phyloP scores from a whole-genome alignment of 2,113 vertebrate species.

The Garra rufa region DNA sequence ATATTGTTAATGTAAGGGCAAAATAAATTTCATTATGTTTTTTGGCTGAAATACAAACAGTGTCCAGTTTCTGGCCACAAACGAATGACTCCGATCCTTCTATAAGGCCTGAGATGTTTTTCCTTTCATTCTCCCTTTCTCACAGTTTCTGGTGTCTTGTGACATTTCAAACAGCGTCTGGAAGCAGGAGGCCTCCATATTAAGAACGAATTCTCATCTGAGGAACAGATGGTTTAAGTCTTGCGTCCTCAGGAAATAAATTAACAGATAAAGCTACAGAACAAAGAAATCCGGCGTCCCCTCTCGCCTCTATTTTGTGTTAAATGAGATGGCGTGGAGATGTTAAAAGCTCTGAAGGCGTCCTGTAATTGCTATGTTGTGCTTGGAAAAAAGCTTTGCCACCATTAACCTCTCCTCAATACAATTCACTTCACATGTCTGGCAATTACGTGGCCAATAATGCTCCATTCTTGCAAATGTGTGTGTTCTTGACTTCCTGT shows the following conservation, averaged over 20 bases:
- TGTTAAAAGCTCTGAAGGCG: conserved; percentile 80
- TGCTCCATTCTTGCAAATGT: conserved; percentile 61
- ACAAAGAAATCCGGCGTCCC: conserved; percentile 52
- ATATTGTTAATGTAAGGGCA: background rate
- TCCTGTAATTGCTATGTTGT: conserved; percentile 81
- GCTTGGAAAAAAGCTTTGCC: conserved; percentile 78
- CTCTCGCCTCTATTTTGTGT: conserved; percentile 55
- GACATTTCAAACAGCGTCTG: conserved; percentile 41
- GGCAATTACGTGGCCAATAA: conserved; percentile 72
- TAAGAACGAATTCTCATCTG: conserved; percentile 31
- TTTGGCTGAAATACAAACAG: background rate
- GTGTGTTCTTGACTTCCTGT: conserved; percentile 69
- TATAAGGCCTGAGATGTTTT: background rate
- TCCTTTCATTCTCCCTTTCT: conserved; percentile 22
- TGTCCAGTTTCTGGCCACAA: background rate
- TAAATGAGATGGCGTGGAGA: conserved; percentile 69
- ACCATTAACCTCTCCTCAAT: conserved; percentile 84
- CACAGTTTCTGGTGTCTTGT: conserved; percentile 24
- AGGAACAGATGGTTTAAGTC: conserved; percentile 54
- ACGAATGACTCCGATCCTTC: conserved; percentile 6
- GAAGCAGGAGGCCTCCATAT: conserved; percentile 11
- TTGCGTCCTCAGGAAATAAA: conserved; percentile 25
- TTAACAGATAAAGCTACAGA: conserved; percentile 40
- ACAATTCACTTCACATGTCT: conserved; percentile 74
- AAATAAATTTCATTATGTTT: background rate